phyloP scores from a whole-genome alignment of 2,797 vertebrate genomes.

The Epinephelus awoara region DNA sequence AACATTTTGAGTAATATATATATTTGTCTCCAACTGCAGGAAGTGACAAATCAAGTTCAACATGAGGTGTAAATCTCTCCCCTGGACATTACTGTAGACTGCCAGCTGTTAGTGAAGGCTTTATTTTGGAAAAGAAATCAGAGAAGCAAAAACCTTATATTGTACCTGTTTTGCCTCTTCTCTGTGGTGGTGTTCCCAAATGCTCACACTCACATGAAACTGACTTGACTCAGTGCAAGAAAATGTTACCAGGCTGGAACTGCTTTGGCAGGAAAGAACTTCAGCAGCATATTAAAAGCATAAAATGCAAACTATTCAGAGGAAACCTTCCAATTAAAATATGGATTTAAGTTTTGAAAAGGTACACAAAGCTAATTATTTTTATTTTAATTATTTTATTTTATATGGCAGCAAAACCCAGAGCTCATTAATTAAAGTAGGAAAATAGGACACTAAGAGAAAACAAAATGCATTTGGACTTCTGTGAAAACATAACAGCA shows the following conservation, averaged over 20 bases:
- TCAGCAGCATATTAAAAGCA: too few relatives aligned
- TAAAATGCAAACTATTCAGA: too few relatives aligned
- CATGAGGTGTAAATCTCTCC: not conserved
- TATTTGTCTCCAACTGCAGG: not conserved
- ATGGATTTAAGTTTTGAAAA: not conserved
- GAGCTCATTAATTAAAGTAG: not conserved
- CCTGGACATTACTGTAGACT: not conserved
- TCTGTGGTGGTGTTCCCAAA: not conserved
- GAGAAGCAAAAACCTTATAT: not conserved
- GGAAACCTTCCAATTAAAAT: not conserved
- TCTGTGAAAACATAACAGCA: not conserved
- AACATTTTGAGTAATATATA: too few relatives aligned
- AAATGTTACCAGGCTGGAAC: too few relatives aligned
- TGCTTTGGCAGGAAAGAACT: too few relatives aligned
- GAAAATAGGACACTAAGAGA: not conserved
- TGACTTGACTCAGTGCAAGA: too few relatives aligned
- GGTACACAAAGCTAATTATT: not conserved
- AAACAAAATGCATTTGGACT: not conserved
- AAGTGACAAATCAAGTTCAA: constrained; percentile 3
- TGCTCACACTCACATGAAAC: not conserved
- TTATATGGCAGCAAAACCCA: not conserved
- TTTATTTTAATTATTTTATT: not conserved
- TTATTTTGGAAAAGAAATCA: constrained; percentile 2
- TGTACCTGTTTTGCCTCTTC: not conserved
- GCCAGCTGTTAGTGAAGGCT: not conserved